phyloP scores from a whole-genome alignment of 2,888 invertebrate genomes.

The Drosophila colorata region DNA sequence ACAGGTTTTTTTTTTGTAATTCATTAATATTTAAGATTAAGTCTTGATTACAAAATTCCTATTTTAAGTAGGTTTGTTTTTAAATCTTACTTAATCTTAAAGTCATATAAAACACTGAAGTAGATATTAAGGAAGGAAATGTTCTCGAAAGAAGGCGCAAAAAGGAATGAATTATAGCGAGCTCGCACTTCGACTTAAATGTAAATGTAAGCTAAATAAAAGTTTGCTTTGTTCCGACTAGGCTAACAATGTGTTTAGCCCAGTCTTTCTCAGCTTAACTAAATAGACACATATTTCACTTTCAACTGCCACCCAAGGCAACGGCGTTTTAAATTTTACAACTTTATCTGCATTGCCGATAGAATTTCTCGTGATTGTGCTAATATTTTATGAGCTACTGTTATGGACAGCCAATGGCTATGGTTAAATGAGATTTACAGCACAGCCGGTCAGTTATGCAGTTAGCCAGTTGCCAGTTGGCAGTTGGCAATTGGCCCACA shows the following conservation, averaged over 20 bases:
- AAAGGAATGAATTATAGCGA: no score
- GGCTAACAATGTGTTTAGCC: not conserved
- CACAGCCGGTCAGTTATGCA: slow-evolving; percentile 33
- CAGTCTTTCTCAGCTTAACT: not conserved
- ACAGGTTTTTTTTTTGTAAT: no score
- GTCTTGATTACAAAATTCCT: no score
- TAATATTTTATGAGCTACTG: slow-evolving; percentile 74
- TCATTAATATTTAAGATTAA: no score
- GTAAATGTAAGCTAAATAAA: no score
- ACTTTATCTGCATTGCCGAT: slow-evolving; percentile 50
- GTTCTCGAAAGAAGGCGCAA: no score
- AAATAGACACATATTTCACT: slow-evolving; percentile 34
- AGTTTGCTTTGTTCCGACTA: not conserved
- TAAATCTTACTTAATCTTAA: no score
- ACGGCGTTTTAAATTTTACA: slow-evolving; percentile 32
- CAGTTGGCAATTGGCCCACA: slow-evolving; percentile 38
- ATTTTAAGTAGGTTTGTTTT: no score
- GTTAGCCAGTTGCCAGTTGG: slow-evolving; percentile 3
- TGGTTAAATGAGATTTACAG: slow-evolving; percentile 42
- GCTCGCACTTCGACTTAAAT: no score
- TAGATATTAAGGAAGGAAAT: no score
- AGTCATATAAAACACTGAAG: no score
- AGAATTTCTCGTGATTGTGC: slow-evolving; percentile 62
- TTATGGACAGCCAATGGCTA: slow-evolving; percentile 51
- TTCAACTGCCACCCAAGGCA: slow-evolving; percentile 20